Conservation (phyloP, 1,140 invertebrate species). For the Helicoverpa zea region DNA sequence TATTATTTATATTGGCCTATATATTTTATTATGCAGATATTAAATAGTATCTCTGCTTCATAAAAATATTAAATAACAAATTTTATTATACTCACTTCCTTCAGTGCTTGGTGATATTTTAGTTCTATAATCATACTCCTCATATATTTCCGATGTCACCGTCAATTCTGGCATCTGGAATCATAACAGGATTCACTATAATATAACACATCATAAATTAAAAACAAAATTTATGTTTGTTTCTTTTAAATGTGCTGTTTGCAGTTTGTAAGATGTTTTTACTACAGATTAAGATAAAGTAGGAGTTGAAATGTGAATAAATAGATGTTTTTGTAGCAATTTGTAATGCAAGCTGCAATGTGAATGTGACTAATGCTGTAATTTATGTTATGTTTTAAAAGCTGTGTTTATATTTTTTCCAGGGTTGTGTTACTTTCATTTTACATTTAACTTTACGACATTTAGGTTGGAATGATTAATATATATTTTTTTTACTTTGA, state of each 20-base stretch:
- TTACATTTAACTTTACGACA: not conserved
- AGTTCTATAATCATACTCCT: slow-evolving; percentile 83
- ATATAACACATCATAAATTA: slow-evolving; percentile 32
- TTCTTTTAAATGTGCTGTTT: slow-evolving; percentile 17
- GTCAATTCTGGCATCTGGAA: slow-evolving; percentile 83
- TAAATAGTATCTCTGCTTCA: not conserved
- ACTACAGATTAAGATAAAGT: slow-evolving; percentile 7
- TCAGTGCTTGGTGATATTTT: slow-evolving; percentile 70
- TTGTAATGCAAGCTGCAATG: slow-evolving; percentile 18
- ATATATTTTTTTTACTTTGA: too few species aligned
- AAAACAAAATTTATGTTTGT: slow-evolving; percentile 45
- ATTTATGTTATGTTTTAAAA: slow-evolving; percentile 34
- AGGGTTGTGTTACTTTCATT: slow-evolving; percentile 5
- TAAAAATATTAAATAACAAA: not conserved
- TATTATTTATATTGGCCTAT: too few species aligned
- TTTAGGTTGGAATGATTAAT: not conserved
- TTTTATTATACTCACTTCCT: slow-evolving; percentile 74
- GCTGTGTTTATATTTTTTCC: not conserved
- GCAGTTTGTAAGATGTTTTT: slow-evolving; percentile 26
- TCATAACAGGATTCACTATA: slow-evolving; percentile 46
- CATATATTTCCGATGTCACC: slow-evolving; percentile 85
- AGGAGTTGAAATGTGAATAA: slow-evolving; percentile 2
- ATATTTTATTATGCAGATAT: too few species aligned
- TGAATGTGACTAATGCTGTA: not conserved
- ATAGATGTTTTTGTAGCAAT: slow-evolving; percentile 36